Base-by-base conservation (phyloP, 2,113 vertebrate species). In the Dryoscopus gambensis region DNA sequence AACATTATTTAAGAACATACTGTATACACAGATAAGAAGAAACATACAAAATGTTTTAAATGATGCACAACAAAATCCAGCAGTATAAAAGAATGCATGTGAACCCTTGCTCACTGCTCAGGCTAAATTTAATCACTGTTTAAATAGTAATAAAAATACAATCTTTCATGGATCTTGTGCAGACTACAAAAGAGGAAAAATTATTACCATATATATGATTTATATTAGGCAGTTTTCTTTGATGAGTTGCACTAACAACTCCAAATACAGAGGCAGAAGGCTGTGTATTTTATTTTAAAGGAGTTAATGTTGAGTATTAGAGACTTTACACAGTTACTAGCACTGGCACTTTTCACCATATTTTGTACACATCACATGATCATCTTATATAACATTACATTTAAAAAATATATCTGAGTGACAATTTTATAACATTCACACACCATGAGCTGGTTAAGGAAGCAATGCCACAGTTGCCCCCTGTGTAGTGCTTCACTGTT, bases 91-190 rank as follows among this genome's bases (percentile, higher is more conserved):
- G 97, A 99, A 98, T 97, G 98, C 98, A 98, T 97, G 98, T 98
- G 98, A 98, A 98, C 98, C 98, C 97, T 98, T 97, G 98, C 97
- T 97, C 98, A 98, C 97, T 97, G 97, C 97, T 98, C 98, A 98
- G 98, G 98, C 98, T 98, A 98, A 98, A 98, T 98, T 99, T 96
- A 98, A 98, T 98, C 98, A 98, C 98, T 97, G 98, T 99, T 99
- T 99, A 99, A 99, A 99, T 99, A 99, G 99, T 99, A 99, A 99
- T 99, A 99, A 99, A 99, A 99, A 99, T 99, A 99, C 99, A 99
- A 99, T 99, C 98, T 99, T 99, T 99, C 97, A 98, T 98, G 98
- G 98, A 98, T 98, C 97, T 98, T 98, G 98, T 98, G 98, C 98
- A 98, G 98, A 98, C 98, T 98, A 98, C 98, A 98, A 98, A 99